phyloP scores from a whole-genome alignment of 2,797 vertebrate genomes.

The Miichthys miiuy region DNA sequence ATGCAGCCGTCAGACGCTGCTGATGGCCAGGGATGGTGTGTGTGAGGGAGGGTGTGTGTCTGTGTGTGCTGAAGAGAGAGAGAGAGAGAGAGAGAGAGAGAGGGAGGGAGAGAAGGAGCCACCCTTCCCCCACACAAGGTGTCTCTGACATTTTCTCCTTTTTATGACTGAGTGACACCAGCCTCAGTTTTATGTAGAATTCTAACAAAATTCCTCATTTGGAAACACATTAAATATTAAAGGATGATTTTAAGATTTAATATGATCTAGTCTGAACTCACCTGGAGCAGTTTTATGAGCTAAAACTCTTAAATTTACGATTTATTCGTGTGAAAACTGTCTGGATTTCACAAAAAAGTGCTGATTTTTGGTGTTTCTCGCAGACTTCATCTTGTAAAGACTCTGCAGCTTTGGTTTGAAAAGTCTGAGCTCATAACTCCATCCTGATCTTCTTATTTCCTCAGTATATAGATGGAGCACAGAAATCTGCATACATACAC shows the following conservation, averaged over 20 bases:
- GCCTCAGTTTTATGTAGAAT: not conserved
- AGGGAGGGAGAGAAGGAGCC: not conserved
- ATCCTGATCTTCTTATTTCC: not conserved
- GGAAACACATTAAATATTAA: not conserved
- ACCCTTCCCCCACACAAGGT: conserved; percentile 67
- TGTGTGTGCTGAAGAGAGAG: not conserved
- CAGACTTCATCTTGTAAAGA: not conserved
- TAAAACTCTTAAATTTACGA: not conserved
- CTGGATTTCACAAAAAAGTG: not conserved
- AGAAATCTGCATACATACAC: not conserved
- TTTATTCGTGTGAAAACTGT: too few relatives aligned
- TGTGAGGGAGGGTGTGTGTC: conserved; percentile 34
- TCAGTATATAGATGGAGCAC: too few relatives aligned
- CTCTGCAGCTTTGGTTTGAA: not conserved
- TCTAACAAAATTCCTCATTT: not conserved
- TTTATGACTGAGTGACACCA: conserved; percentile 19
- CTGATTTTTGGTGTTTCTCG: too few relatives aligned
- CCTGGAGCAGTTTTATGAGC: too few relatives aligned
- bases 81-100: conserved; percentile 9
- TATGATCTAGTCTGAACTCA: not conserved
- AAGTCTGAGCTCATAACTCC: not conserved
- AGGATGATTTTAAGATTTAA: not conserved
- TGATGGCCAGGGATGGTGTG: conserved; percentile 56
- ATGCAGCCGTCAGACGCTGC: conserved; percentile 70
- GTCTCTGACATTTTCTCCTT: conserved; percentile 51